Base-by-base conservation (phyloP, 2,888 invertebrate genomes). In the Listrodromus nycthemerus region DNA sequence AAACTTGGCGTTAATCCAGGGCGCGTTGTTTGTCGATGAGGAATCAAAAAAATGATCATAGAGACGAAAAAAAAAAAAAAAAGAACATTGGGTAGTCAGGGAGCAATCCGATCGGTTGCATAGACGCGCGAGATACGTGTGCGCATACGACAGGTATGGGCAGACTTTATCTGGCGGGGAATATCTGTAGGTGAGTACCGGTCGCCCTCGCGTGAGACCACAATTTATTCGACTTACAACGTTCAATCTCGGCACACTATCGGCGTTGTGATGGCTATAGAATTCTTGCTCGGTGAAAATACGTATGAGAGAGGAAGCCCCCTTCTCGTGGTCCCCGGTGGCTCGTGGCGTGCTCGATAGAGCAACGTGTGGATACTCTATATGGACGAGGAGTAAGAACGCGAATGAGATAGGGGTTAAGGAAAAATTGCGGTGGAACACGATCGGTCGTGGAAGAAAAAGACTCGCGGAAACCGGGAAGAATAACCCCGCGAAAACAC, bases 141-240 rank as follows among this genome's bases (percentile, higher is more conserved):
- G 37, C 75, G 41, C 50, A 33, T 73, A 37, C 48, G 66, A 30
- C 27, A 61, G 30, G 61, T 2, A 55, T 27, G 63, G 37, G 37
- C 8, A 10, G n/a, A 16, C 45, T 45, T 55, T 70, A 66, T 78
- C 65, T 55, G 24, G 4, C 30, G 16, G 69, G 65, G 66, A 66
- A 78, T 55, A 78, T 74, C 69, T 48, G 70, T 74, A 77, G 76
- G 83, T 80, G 75, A 74, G 84, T 70, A 67, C 80, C 69, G 79
- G 55, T 63, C 33, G 10, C 45, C 61, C 27, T 78, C 78, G 78
- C 84, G 84, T 78, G 81, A 80, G 55, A 30, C 61, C 58, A 61
- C 84, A 75, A 84, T 84, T 84, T 78, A 83, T 83, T 80, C 76
- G 80, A 79, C 78, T 78, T 79, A 70, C 50, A 84, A 81, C 78